Evolutionary conservation across 2,113 vertebrate species (phyloP).

Genomic region (Chaetodon auriga): DNA sequence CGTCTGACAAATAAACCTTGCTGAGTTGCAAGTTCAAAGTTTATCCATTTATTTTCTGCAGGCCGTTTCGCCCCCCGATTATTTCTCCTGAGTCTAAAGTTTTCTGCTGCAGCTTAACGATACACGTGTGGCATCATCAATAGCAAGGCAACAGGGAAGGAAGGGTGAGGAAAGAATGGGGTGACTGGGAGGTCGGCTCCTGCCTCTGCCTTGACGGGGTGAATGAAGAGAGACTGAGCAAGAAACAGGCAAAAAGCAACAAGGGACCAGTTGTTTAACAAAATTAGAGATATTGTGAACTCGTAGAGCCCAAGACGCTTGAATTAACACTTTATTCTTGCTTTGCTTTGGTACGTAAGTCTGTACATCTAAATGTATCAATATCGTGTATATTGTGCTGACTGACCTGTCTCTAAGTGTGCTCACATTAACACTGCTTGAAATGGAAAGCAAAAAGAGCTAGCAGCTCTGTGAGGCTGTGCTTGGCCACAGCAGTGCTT

Average conservation of each 20-base stretch:
- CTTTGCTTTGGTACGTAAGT: neutral
- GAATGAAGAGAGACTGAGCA: slow-evolving; percentile 6
- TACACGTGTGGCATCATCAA: slow-evolving; percentile 42
- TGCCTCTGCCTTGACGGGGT: neutral
- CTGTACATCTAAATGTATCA: neutral
- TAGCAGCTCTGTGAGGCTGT: too few relatives aligned
- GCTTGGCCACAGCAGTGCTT: too few relatives aligned
- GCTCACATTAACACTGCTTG: too few relatives aligned
- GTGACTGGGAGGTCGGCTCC: slow-evolving; percentile 29
- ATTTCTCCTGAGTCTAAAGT: slow-evolving; percentile 47
- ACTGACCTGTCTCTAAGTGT: too few relatives aligned
- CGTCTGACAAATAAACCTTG: slow-evolving; percentile 64
- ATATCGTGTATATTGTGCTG: too few relatives aligned
- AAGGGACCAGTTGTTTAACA: neutral
- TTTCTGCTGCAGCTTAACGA: slow-evolving; percentile 40
- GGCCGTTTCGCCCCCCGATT: slow-evolving; percentile 29
- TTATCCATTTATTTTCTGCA: slow-evolving; percentile 52
- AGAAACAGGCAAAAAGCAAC: neutral
- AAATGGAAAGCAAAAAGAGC: too few relatives aligned
- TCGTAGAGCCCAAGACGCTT: neutral
- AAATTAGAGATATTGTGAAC: neutral
- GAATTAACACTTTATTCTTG: neutral
- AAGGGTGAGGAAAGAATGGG: neutral
- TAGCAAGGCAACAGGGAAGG: neutral
- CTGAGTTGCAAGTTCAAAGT: slow-evolving; percentile 67